Evolutionary conservation across 2,888 invertebrate genomes (phyloP), one percentile per base, ranked within the genome.

Genomic region (Heliconius cydno): DNA sequence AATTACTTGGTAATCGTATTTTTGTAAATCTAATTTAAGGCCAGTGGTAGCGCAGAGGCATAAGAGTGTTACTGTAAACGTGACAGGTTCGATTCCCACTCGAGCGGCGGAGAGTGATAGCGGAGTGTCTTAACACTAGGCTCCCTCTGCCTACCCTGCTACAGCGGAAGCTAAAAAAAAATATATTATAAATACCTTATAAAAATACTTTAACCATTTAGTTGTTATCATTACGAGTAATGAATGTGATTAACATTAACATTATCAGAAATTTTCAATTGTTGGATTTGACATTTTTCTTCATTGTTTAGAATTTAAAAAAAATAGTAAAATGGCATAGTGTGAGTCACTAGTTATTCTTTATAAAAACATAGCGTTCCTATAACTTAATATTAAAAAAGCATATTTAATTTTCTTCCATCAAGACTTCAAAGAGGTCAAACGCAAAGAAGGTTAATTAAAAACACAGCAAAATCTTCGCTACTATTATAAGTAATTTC

Each of bases 391-490:
- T 68, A 41, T 25, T 41, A 34, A 70, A 34, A 70, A 25, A 25
- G 41, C 15, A 13, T 70, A 25, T 25, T 41, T 41, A 67, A 70
- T 70, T 70, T 70, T 38, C 68, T 41, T 70, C 15, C 41, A 70
- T 70, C 25, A 41, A 70, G 41, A 70, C 15, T 25, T 70, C 41
- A 70, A 70, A 41, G 41, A 41, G 68, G 70, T 41, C 41, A 70
- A 70, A 70, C 25, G 41, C 70, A 70, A 70, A 41, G 41, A 41
- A 68, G 38, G 41, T 9, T 70, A 70, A 70, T 70, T 70, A 70
- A 70, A 70, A 70, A 70, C 46, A 25, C 46, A 25, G 70, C 28
- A 41, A 70, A 41, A 25, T 46, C 25, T 41, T 41, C 9, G 41
- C 70, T 68, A 13, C 41, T 68, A 41, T n/a, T 68, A 41, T 41